A percentile compares a stretch with the other conserved stretches of the same genome.
Conservation (phyloP, 2,888 invertebrate genomes). For the Lissonota sp. region DNA sequence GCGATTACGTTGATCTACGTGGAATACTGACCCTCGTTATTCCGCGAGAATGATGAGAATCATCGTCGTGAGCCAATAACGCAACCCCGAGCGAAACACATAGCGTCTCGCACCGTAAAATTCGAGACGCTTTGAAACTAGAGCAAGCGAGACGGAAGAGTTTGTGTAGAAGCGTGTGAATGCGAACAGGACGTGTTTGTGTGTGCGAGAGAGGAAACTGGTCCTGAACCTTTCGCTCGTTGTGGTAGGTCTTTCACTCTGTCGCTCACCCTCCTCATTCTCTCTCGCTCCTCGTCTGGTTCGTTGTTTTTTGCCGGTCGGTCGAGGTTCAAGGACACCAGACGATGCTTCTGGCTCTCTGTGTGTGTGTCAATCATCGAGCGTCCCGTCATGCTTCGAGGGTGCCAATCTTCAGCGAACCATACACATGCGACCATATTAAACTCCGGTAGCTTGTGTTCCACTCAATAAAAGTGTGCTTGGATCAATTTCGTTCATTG, state of each 20-base stretch:
- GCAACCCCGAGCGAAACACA: constrained; percentile 5
- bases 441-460: background rate
- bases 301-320: constrained; percentile 40
- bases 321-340: constrained; percentile 60
- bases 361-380: constrained; percentile 35
- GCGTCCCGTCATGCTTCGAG: background rate
- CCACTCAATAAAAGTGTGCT: constrained; percentile 22
- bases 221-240: constrained; percentile 49
- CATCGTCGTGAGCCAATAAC: constrained; percentile 35
- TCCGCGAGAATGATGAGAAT: constrained; percentile 14
- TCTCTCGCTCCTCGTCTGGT: constrained; percentile 13
- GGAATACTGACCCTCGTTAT: constrained; percentile 30
- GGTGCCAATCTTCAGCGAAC: constrained; percentile 8
- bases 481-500: constrained; percentile 35
- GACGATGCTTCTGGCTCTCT: constrained; percentile 39
- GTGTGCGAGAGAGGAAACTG: constrained; percentile 28
- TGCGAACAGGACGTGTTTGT: constrained; percentile 27
- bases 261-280: constrained; percentile 1
- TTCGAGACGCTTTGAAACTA: constrained; percentile 8
- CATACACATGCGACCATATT: background rate
- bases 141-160: background rate
- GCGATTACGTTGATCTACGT: constrained; percentile 24
- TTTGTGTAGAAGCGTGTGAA: constrained; percentile 42
- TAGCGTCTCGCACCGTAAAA: constrained; percentile 10
- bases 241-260: constrained; percentile 59